A percentile compares a stretch with the other conserved stretches of the same genome.
Conservation (phyloP, 2,888 invertebrate species). For the Tachina lurida region DNA sequence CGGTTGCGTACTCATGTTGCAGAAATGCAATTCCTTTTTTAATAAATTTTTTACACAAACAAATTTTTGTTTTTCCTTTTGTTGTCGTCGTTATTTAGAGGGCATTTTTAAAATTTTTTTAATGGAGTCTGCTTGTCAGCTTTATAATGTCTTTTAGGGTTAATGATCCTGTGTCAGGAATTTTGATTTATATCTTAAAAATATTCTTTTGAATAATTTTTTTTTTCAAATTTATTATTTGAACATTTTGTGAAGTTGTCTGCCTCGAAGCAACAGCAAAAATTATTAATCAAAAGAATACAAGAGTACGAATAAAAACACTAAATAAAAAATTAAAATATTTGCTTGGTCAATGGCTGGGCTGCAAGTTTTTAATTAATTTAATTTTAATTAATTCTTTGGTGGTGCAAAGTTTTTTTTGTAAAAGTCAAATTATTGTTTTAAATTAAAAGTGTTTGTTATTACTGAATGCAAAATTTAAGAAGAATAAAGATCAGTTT, state of each 20-base stretch:
- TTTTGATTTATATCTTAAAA: conserved; percentile 65
- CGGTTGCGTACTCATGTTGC: conserved; percentile 18
- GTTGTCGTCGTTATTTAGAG: conserved; percentile 10
- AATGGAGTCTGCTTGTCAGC: conserved; percentile 33
- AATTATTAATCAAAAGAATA: conserved; percentile 55
- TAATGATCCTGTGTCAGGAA: conserved; percentile 66
- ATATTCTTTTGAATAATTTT: conserved; percentile 36
- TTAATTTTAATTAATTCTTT: neutral
- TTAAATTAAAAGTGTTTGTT: neutral
- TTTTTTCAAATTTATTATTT: conserved; percentile 31
- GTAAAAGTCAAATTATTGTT: neutral
- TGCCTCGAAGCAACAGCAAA: conserved; percentile 25
- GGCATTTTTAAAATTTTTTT: conserved; percentile 22
- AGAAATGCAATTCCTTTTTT: conserved; percentile 25
- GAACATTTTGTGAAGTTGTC: conserved; percentile 34
- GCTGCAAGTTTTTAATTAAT: conserved; percentile 50
- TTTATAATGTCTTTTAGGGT: conserved; percentile 54
- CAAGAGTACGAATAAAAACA: neutral
- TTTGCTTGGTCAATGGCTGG: neutral
- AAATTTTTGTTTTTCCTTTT: conserved; percentile 24
- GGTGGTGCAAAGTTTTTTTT: neutral
- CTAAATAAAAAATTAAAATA: neutral
- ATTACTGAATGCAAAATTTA: neutral
- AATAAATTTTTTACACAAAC: conserved; percentile 2
- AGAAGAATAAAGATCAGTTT: neutral